Evolutionary conservation across 30 jellyfish, hydroid and myxozoan genomes (phyloP), one percentile per base, ranked within the genome.

Genomic region (Cassiopea xamachana): DNA sequence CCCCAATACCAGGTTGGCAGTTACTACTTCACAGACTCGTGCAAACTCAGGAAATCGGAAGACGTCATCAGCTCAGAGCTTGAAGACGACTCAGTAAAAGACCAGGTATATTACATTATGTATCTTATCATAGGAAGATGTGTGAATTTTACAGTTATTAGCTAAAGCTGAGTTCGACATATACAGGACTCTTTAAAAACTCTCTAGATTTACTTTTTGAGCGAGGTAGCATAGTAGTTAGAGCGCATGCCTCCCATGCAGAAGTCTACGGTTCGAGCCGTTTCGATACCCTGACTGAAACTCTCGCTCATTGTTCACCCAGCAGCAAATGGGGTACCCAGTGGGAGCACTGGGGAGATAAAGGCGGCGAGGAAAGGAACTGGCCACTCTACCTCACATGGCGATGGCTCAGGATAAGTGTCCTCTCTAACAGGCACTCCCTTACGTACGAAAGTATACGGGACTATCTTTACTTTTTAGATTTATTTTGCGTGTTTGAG

Each of bases 41-140:
- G 70, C 2, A 49, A 59, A 8, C 89, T 80, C 17, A 43, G 19
- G 48, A 80, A 80, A 39, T 60, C 60, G 46, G 47, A 16, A 39
- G 89, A 80, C 15, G 76, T 80, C 46, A 80, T 72, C 46, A 18
- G 45, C 16, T 39, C 89, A 44, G 2, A 64, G 75, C 7, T 2
- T 1, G 81, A 58, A 4, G 89, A 59, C 13, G 77, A 46, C 19
- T 64, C 68, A 0, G 43, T 45, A 59, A 80, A 61, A 0, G 79
- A 73, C 39, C 13, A 80, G 64, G 72, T 12, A 60, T 5, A 14
- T 15, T 48, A 17, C 58, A 39, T 77, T 58, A 5, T 58, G 18
- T 1, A 47, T 6, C 44, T 8, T 48, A 48, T 8, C 45, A 15
- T 44, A 13, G 50, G 55, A 15, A 6, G 44, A 79, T 16, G 60